Evolutionary conservation across 2,797 vertebrate species (phyloP).

Genomic region (Remorina albescens): DNA sequence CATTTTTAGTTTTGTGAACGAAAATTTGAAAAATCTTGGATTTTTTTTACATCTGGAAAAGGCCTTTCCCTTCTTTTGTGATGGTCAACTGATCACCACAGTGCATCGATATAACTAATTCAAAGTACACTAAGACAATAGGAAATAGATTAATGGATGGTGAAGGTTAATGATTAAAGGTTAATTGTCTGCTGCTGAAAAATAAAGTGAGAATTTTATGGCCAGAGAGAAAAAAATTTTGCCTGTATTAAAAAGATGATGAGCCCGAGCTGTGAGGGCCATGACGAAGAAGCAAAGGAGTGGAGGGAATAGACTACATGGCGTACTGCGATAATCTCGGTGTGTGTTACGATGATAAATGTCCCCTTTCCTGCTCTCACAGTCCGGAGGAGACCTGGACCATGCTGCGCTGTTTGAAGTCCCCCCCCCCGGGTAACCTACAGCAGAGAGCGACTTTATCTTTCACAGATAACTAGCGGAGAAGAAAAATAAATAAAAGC

Average conservation of each 20-base stretch:
- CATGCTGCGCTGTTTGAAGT: constrained; percentile 77
- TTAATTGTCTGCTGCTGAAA: constrained; percentile 8
- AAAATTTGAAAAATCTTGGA: neutral
- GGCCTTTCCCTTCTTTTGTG: constrained; percentile 1
- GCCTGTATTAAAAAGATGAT: neutral
- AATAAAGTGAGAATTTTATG: constrained; percentile 1
- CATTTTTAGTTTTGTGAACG: neutral
- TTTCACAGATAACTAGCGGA: constrained; percentile 76
- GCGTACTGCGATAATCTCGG: constrained; percentile 77
- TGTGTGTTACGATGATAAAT: constrained; percentile 85
- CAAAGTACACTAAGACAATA: constrained; percentile 12
- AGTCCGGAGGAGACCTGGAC: constrained; percentile 69
- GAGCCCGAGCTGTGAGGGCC: constrained; percentile 56
- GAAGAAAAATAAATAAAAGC: constrained; percentile 83
- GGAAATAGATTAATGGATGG: constrained; percentile 11
- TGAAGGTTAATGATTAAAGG: neutral
- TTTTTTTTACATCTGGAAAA: no score
- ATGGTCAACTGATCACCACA: neutral
- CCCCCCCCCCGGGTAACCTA: constrained; percentile 54
- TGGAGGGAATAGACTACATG: constrained; percentile 58
- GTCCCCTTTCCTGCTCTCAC: constrained; percentile 78
- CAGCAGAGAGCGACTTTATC: constrained; percentile 81
- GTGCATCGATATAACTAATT: constrained; percentile 10
- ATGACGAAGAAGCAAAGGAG: constrained; percentile 55
- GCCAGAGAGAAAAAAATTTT: constrained; percentile 1